Conservation (phyloP, 2,888 invertebrate genomes). For the Beris morrisii region DNA sequence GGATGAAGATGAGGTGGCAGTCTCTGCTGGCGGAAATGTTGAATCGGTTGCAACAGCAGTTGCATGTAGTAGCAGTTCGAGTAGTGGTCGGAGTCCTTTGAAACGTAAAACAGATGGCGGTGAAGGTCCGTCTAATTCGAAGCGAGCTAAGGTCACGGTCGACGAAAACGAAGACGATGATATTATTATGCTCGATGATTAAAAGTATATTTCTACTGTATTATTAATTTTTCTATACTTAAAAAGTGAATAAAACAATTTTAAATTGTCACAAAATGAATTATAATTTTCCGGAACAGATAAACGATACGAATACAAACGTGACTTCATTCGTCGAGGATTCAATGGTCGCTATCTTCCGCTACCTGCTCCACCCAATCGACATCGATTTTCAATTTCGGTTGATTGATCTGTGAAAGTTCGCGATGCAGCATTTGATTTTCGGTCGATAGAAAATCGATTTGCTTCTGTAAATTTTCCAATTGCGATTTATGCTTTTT, state of each 20-base stretch:
- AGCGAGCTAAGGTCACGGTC: conserved; percentile 26
- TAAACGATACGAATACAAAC: background rate
- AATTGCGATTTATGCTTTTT: conserved; percentile 29
- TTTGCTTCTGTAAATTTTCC: conserved; percentile 26
- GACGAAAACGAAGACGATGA: conserved; percentile 30
- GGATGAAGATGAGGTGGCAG: conserved; percentile 14
- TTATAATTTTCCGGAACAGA: background rate
- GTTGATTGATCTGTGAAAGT: background rate
- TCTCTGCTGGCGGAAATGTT: background rate
- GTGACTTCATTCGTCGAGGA: background rate
- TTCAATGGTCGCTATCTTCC: background rate
- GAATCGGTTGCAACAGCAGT: background rate
- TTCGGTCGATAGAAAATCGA: conserved; percentile 34
- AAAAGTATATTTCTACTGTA: background rate
- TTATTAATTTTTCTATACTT: background rate
- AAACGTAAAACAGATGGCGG: conserved; percentile 34
- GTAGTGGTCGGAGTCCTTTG: background rate
- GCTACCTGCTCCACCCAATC: background rate
- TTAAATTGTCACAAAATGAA: conserved; percentile 3
- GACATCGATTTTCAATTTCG: background rate
- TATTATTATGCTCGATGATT: conserved; percentile 37
- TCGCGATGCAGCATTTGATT: conserved; percentile 32
- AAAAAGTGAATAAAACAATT: background rate
- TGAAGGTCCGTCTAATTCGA: conserved; percentile 34
- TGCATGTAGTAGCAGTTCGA: background rate